Conservation (phyloP, 2,888 invertebrate species). For the Caenorhabditis sulstoni region DNA sequence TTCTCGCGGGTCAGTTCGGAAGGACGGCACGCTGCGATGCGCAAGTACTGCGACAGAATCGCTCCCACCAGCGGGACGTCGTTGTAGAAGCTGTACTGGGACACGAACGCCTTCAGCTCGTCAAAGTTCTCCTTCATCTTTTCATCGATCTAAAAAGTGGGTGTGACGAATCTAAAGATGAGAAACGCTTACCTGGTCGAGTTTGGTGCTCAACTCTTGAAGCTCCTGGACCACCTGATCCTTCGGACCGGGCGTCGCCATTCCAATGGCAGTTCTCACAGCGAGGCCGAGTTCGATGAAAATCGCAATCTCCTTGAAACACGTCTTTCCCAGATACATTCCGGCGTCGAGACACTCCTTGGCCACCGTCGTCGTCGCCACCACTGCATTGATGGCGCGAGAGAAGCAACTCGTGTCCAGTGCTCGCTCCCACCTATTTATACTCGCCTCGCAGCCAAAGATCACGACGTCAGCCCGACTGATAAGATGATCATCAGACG, state of each 20-base stretch:
- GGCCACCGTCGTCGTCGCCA: background rate
- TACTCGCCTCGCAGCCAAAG: too few relatives aligned
- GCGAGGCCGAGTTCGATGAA: background rate
- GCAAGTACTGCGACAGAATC: background rate
- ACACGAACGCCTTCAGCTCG: background rate
- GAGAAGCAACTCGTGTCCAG: too few relatives aligned
- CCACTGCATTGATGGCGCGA: background rate
- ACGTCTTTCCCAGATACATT: background rate
- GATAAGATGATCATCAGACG: too few relatives aligned
- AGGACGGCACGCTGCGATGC: background rate
- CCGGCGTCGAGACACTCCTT: background rate
- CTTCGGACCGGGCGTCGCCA: background rate
- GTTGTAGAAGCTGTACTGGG: background rate
- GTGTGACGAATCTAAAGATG: background rate
- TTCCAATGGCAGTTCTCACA: background rate
- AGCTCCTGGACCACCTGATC: background rate
- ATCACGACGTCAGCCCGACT: too few relatives aligned
- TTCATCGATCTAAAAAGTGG: background rate
- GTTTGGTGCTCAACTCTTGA: background rate
- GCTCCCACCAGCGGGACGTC: background rate
- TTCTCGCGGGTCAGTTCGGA: background rate
- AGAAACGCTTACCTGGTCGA: background rate
- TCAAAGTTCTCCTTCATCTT: conserved; percentile 4
- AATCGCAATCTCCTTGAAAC: background rate
- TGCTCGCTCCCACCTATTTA: too few relatives aligned